Percentiles rank a stretch among this genome's conserved stretches.
Conservation (phyloP, 2,113 vertebrate species). For the Acanthisitta chloris region DNA sequence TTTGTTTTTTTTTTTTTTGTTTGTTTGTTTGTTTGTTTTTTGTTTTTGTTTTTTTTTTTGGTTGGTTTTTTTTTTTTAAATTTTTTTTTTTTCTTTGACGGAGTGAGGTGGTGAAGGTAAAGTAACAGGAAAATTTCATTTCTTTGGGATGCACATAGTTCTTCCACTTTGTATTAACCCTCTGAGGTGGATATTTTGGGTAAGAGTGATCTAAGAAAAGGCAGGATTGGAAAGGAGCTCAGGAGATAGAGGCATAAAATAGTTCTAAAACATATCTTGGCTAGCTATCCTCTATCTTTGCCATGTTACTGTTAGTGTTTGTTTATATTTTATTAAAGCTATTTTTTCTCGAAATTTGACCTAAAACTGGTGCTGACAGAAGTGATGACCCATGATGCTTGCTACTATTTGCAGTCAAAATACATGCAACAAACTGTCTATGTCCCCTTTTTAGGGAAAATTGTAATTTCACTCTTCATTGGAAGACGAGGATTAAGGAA, state of each 20-base stretch:
- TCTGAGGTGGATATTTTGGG: neutral
- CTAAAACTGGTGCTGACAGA: neutral
- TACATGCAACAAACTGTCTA: neutral
- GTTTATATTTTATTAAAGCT: neutral
- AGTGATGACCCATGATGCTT: neutral
- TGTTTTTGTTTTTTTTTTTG: neutral
- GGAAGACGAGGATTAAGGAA: neutral
- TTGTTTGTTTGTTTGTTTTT: neutral
- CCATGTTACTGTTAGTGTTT: neutral
- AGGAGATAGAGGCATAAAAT: neutral
- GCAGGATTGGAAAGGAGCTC: neutral
- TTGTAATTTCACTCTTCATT: neutral
- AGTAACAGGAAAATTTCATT: neutral
- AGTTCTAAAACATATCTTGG: neutral
- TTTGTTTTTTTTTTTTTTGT: neutral
- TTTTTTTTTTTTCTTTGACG: neutral
- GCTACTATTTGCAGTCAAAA: neutral
- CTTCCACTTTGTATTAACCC: neutral
- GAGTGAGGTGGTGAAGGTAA: neutral
- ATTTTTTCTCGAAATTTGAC: neutral
- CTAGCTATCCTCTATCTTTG: neutral
- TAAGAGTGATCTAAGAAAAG: neutral
- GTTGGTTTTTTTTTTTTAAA: too few species aligned
- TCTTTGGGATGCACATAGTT: neutral
- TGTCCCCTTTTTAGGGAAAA: neutral